Percentiles rank a stretch among this genome's conserved stretches.
Evolutionary conservation across 2,888 invertebrate species (phyloP).

Genomic region (Acleris sparsana): DNA sequence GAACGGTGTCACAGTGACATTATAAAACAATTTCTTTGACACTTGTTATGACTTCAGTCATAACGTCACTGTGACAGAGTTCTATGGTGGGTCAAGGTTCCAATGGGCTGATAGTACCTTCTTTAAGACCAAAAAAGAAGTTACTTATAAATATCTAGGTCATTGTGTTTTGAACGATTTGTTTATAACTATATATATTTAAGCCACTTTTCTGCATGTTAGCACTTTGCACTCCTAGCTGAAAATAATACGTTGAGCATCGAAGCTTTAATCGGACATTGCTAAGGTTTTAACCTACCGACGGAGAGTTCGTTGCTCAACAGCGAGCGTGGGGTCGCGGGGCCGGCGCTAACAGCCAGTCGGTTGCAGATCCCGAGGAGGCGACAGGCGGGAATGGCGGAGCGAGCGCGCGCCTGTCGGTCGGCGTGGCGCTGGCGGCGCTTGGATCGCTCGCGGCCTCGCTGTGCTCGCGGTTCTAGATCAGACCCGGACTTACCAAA

Average conservation of each 20-base stretch:
- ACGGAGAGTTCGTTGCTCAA: conserved; percentile 12
- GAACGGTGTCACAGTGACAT: too few species aligned
- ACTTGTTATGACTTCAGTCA: too few species aligned
- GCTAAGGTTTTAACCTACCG: background rate
- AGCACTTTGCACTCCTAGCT: conserved; percentile 13
- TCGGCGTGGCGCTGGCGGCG: conserved; percentile 3
- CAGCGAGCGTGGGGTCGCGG: conserved; percentile 2
- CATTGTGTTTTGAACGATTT: background rate
- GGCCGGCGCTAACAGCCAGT: conserved; percentile 6
- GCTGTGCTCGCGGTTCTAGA: conserved; percentile 38
- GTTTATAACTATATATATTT: conserved; percentile 5
- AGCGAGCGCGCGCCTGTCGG: conserved; percentile 41
- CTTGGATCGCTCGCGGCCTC: conserved; percentile 31
- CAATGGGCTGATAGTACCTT: too few species aligned
- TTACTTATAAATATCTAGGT: background rate
- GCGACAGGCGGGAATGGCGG: conserved; percentile 48
- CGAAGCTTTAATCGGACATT: background rate
- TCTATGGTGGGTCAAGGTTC: too few species aligned
- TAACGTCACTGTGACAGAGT: too few species aligned
- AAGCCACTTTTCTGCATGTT: background rate
- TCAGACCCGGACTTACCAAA: conserved; percentile 9
- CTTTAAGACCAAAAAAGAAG: too few species aligned
- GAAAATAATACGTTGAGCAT: background rate
- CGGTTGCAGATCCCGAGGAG: conserved; percentile 53
- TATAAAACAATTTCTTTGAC: too few species aligned